phyloP scores from a whole-genome alignment of 1,140 invertebrate genomes.

The Drosophila sucinea region DNA sequence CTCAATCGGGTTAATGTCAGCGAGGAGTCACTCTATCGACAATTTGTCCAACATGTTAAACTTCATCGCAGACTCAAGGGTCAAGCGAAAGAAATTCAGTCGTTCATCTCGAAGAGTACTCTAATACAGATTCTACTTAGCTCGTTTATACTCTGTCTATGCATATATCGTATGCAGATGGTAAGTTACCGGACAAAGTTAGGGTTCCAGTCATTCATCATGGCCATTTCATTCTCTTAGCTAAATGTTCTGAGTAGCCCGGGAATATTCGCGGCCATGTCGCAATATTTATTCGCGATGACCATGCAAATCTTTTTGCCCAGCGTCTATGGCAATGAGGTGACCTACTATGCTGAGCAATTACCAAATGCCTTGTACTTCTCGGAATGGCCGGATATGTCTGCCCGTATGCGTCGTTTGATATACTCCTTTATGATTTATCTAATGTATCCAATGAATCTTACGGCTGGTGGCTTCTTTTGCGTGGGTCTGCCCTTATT shows the following conservation, averaged over 20 bases:
- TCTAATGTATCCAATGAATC: slow-evolving; percentile 45
- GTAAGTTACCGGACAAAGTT: slow-evolving; percentile 30
- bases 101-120: slow-evolving; percentile 53
- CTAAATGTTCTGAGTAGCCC: slow-evolving; percentile 28
- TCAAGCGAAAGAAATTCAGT: slow-evolving; percentile 31
- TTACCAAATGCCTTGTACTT: slow-evolving; percentile 45
- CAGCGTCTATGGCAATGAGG: slow-evolving; percentile 62
- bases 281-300: slow-evolving; percentile 57
- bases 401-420: slow-evolving; percentile 40
- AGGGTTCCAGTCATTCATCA: too few relatives aligned
- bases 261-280: slow-evolving; percentile 43
- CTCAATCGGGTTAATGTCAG: background rate
- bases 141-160: slow-evolving; percentile 58
- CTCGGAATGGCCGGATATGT: slow-evolving; percentile 53
- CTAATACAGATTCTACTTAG: slow-evolving; percentile 63
- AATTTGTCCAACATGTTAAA: slow-evolving; percentile 39
- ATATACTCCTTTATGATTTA: slow-evolving; percentile 56
- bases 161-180: slow-evolving; percentile 57
- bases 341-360: slow-evolving; percentile 46
- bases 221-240: slow-evolving; percentile 1
- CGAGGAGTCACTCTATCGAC: background rate
- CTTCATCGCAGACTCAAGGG: slow-evolving; percentile 36
- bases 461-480: slow-evolving; percentile 62
- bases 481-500: slow-evolving; percentile 59
- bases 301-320: slow-evolving; percentile 59